Percentiles rank a stretch among this genome's conserved stretches.
phyloP scores from a whole-genome alignment of 2,113 vertebrate genomes.

The Paradoxurus hermaphroditus region DNA sequence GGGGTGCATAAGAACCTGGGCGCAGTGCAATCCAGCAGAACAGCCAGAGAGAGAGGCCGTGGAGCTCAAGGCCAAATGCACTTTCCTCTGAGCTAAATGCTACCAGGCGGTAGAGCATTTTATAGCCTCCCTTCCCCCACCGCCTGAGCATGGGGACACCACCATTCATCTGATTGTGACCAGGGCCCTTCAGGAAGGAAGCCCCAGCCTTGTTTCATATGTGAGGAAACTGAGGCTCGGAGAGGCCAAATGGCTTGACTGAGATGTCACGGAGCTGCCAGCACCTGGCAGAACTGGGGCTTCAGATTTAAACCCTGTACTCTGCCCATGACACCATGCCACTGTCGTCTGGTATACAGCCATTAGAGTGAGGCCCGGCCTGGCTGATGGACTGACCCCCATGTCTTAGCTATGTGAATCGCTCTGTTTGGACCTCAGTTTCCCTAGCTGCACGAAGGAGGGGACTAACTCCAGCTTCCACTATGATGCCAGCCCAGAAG shows the following conservation, averaged over 20 bases:
- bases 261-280: background rate
- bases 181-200: background rate
- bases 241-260: background rate
- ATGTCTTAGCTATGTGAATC: background rate
- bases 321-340: fast-evolving
- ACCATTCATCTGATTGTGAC: background rate
- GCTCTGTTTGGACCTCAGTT: background rate
- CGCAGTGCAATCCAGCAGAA: background rate
- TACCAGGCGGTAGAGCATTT: background rate
- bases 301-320: background rate
- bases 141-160: background rate
- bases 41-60: too few species aligned
- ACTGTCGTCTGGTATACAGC: background rate
- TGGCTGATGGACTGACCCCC: background rate
- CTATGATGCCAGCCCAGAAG: background rate
- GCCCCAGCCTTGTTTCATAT: background rate
- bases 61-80: background rate
- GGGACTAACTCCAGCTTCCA: background rate
- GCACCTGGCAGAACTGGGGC: background rate
- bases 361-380: background rate
- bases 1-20: background rate
- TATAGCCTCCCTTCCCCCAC: too few species aligned
- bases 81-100: background rate
- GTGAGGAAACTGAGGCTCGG: background rate
- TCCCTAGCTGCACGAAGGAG: background rate